These are phyloP conservation scores for Cinclus mexicanus DNA, from an alignment of 2,113 vertebrate genomes.

Conservation along the genomic window DNA sequence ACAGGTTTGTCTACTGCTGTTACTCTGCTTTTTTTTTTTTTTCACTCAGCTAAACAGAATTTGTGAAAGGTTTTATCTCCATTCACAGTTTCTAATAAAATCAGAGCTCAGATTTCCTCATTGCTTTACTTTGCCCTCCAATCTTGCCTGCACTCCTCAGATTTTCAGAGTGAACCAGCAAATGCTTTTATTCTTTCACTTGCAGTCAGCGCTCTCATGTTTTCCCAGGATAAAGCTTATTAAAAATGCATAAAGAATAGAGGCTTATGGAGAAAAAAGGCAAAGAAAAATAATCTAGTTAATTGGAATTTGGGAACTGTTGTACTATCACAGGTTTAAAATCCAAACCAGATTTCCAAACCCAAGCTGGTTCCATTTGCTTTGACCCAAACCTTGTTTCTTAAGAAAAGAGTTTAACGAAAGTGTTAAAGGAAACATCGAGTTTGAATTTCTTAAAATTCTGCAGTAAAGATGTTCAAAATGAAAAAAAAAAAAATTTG, in stretches of 20 bases:
- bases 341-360: conserved; percentile 13
- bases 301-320: conserved; percentile 45
- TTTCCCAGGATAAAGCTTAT: conserved; percentile 63
- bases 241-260: conserved; percentile 59
- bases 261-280: not conserved
- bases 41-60: not conserved
- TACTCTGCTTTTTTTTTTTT: not conserved
- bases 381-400: conserved; percentile 11
- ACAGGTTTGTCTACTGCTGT: not conserved
- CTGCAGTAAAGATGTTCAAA: not conserved
- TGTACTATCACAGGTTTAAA: not conserved
- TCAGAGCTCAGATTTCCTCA: not conserved
- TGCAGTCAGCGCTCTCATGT: not conserved
- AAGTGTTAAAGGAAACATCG: conserved; percentile 30
- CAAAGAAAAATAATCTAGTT: not conserved
- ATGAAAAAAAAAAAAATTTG: not conserved
- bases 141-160: conserved; percentile 18
- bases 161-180: conserved; percentile 8
- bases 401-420: not conserved
- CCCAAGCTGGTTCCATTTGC: conserved; percentile 23
- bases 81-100: conserved; percentile 9
- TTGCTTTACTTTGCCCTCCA: not conserved
- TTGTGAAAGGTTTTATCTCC: conserved; percentile 22
- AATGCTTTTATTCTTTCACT: conserved; percentile 22
- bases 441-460: not conserved